Evolutionary conservation across 2,797 vertebrate species (phyloP).

Genomic region (Halcyon smyrnensis): DNA sequence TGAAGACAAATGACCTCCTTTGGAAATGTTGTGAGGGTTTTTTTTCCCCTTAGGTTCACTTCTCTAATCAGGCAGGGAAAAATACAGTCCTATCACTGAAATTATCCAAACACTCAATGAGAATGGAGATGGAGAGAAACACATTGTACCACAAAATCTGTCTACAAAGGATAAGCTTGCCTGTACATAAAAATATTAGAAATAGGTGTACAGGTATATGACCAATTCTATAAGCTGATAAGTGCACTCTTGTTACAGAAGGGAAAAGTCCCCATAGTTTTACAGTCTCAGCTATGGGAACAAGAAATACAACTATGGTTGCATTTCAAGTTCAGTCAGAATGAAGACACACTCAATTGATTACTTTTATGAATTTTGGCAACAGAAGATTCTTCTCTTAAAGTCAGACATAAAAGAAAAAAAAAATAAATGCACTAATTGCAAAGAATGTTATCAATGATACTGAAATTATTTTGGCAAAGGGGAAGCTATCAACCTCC

Average conservation of each 20-base stretch:
- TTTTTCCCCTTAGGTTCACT: neutral
- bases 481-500: neutral
- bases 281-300: neutral
- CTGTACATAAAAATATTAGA: neutral
- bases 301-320: neutral
- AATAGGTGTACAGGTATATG: neutral
- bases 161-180: neutral
- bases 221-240: neutral
- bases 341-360: neutral
- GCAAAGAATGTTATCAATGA: neutral
- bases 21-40: neutral
- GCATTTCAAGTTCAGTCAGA: neutral
- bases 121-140: neutral
- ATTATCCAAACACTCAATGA: neutral
- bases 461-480: neutral
- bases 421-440: neutral
- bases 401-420: neutral
- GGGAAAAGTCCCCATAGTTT: neutral
- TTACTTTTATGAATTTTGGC: too few species aligned
- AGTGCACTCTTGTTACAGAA: fast-evolving
- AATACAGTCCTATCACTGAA: neutral
- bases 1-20: neutral
- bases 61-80: neutral
- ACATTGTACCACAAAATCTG: neutral
- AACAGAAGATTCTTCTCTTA: too few species aligned